Percentiles rank a stretch among this genome's conserved stretches.
These are phyloP conservation scores for Athene cunicularia DNA, from an alignment of 2,113 vertebrate species.

Conservation along the genomic window DNA sequence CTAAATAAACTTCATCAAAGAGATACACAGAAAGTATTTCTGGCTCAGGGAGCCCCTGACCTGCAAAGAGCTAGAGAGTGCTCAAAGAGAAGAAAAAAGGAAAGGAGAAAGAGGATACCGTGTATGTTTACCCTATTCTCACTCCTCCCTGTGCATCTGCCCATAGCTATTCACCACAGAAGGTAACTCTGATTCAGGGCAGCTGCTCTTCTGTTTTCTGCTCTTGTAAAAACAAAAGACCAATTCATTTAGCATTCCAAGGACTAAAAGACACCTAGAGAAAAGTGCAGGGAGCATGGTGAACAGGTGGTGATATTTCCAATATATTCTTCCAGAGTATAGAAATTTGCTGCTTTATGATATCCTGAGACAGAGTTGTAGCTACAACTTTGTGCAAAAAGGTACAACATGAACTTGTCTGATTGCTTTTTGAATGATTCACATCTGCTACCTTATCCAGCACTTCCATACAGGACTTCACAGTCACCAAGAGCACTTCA, in stretches of 20 bases:
- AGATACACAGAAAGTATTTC: background rate
- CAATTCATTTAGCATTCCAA: background rate
- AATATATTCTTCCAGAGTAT: background rate
- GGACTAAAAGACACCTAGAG: background rate
- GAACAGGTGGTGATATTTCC: background rate
- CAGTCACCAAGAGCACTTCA: background rate
- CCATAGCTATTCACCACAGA: background rate
- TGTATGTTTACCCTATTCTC: background rate
- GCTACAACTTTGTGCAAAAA: background rate
- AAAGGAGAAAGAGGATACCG: background rate
- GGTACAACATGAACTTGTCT: background rate
- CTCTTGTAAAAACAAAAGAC: background rate
- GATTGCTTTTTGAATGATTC: background rate
- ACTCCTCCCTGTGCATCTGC: background rate
- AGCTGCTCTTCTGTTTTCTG: background rate
- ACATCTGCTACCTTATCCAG: background rate
- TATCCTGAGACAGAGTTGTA: background rate
- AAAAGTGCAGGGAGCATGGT: background rate
- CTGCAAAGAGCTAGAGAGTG: background rate
- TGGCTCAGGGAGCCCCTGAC: background rate
- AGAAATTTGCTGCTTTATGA: background rate
- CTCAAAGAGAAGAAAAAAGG: background rate
- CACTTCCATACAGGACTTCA: background rate
- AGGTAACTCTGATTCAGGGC: background rate
- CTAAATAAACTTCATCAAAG: background rate